Conservation (phyloP, 1,140 invertebrate species). For the Achatina immaculata region DNA sequence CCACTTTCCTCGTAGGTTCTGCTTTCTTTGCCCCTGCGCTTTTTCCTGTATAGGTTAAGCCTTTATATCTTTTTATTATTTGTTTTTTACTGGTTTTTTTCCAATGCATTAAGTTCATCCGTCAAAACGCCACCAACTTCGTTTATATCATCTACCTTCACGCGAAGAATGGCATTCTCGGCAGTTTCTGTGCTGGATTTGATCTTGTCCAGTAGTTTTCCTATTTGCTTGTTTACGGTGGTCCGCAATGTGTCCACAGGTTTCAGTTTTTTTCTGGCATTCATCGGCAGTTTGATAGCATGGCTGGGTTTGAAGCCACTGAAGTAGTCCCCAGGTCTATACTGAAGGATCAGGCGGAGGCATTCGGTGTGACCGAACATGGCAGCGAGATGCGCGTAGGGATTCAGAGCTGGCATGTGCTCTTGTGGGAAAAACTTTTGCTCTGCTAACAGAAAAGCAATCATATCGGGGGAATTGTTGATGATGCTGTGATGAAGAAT, state of each 20-base stretch:
- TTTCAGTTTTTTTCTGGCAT: not conserved
- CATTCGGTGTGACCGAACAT: slow-evolving; percentile 2
- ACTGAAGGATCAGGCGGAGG: not conserved
- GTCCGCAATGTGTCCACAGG: not conserved
- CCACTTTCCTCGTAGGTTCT: not conserved
- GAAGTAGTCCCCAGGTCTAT: slow-evolving; percentile 24
- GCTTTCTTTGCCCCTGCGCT: not conserved
- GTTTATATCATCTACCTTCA: not conserved
- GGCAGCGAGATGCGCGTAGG: slow-evolving; percentile 31
- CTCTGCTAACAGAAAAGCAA: slow-evolving; percentile 1
- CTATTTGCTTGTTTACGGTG: not conserved
- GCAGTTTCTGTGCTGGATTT: not conserved
- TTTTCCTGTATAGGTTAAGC: not conserved
- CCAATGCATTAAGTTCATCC: not conserved
- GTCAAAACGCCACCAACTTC: not conserved
- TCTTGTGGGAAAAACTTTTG: slow-evolving; percentile 3
- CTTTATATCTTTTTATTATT: not conserved
- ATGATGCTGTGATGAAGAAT: slow-evolving; percentile 24
- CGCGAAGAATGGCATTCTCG: not conserved
- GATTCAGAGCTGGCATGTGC: not conserved
- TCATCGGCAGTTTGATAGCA: slow-evolving; percentile 1
- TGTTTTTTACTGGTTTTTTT: not conserved
- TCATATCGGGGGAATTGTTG: slow-evolving; percentile 9
- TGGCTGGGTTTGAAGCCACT: not conserved
- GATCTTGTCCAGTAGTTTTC: not conserved